phyloP scores from a whole-genome alignment of 2,888 invertebrate species.

The Acleris literana region DNA sequence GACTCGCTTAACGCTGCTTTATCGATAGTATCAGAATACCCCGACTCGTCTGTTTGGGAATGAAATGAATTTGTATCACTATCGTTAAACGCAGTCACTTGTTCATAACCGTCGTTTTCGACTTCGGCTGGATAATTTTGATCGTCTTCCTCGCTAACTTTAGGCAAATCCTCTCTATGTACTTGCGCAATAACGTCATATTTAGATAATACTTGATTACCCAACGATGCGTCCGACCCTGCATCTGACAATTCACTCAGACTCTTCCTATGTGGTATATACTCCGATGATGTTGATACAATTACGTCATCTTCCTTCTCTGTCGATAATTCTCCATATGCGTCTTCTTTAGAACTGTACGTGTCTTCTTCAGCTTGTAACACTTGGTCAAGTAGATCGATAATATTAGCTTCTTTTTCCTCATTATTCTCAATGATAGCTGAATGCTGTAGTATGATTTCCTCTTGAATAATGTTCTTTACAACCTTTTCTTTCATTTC shows the following conservation, averaged over 20 bases:
- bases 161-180: conserved; percentile 81
- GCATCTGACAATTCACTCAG: conserved; percentile 73
- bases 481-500: conserved; percentile 47
- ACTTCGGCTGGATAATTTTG: conserved; percentile 41
- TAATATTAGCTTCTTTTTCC: conserved; percentile 78
- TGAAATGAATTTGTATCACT: conserved; percentile 58
- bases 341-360: conserved; percentile 60
- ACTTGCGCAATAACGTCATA: conserved; percentile 84
- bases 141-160: conserved; percentile 70
- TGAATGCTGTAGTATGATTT: conserved; percentile 58
- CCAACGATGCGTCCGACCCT: conserved; percentile 72
- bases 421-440: conserved; percentile 66
- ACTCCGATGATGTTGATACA: conserved; percentile 44
- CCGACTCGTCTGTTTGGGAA: conserved; percentile 75
- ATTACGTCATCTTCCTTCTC: conserved; percentile 54
- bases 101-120: conserved; percentile 53
- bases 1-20: conserved; percentile 61
- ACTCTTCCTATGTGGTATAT: conserved; percentile 64
- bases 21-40: conserved; percentile 76
- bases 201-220: conserved; percentile 75
- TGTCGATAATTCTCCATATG: conserved; percentile 66
- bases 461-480: conserved; percentile 54
- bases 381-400: conserved; percentile 76
- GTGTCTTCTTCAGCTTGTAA: conserved; percentile 78
- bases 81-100: conserved; percentile 66